Evolutionary conservation across 2,797 vertebrate genomes (phyloP), one percentile per base, ranked within the genome.

Genomic region (Ispidina lecontei): DNA sequence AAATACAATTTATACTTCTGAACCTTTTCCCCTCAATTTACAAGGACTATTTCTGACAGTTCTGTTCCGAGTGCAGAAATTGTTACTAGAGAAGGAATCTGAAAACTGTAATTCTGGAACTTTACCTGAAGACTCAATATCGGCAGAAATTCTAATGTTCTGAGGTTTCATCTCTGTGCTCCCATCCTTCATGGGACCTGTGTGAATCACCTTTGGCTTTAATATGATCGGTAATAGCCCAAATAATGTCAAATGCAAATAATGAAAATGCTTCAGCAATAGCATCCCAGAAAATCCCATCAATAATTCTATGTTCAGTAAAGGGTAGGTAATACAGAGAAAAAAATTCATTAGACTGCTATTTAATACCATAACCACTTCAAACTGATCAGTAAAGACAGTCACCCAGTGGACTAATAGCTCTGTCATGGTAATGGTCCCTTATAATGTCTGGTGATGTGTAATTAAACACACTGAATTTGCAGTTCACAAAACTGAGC

Each of bases 1-100:
- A 91, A 94, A 67, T 91, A 96, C 74, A 88, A 84, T 95, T 95
- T 91, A 49, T 93, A 49, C 62, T 47, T 89, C 87, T 76, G 60
- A 77, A 60, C 25, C 41, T 81, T 87, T 90, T 39, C 39, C 44
- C n/a, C 93, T 69, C 49, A 68, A 49, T 88, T 89, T 85, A 81
- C 72, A 84, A 55, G 39, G 19, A 80, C 7, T 35, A 17, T 26
- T 43, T 52, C 54, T 89, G 44, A 44, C 31, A 70, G 26, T 51
- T 87, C 51, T 76, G 64, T 54, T 92, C 74, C 70, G 20, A 94
- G 44, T 19, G 55, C 17, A 63, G 5, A 49, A 75, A 79, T 8
- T 85, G 13, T 29, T 77, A 77, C 28, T 19, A 59, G 39, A 39
- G 43, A 39, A 55, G 29, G 29, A 35, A 73, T 39, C 14, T 33